phyloP scores from a whole-genome alignment of 2,888 invertebrate species.

The Tachina grossa region DNA sequence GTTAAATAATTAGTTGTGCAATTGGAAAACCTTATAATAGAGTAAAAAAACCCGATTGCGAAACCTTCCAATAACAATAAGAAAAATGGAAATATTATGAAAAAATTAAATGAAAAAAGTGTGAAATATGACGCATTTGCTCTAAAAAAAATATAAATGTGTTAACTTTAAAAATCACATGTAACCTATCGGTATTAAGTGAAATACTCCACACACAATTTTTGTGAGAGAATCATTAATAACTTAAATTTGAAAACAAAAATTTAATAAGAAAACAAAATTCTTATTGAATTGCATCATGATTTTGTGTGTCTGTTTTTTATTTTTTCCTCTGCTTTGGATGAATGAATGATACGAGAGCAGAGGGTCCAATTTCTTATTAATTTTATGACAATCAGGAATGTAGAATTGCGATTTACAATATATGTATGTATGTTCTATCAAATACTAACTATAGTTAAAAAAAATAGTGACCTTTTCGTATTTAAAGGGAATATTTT shows the following conservation, averaged over 20 bases:
- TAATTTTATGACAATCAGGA: conserved; percentile 3
- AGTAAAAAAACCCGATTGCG: conserved; percentile 25
- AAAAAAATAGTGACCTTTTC: too few relatives aligned
- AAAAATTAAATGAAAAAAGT: conserved; percentile 6
- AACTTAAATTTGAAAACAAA: conserved; percentile 21
- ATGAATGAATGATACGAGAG: conserved; percentile 20
- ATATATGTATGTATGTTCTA: not conserved
- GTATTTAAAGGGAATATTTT: not conserved
- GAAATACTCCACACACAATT: not conserved
- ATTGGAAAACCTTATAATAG: not conserved
- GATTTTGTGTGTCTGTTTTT: conserved; percentile 35
- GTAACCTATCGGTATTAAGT: conserved; percentile 29
- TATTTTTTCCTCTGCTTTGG: not conserved
- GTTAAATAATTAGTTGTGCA: not conserved
- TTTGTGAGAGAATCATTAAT: conserved; percentile 20
- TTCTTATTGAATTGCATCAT: conserved; percentile 70
- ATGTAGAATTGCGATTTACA: not conserved
- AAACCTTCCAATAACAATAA: conserved; percentile 8
- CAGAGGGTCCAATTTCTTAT: conserved; percentile 26
- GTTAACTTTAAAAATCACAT: conserved; percentile 46
- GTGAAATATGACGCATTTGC: conserved; percentile 56
- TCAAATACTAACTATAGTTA: not conserved
- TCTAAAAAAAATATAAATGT: conserved; percentile 28
- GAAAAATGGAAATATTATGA: conserved; percentile 1
- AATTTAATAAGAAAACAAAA: conserved; percentile 31